Evolutionary conservation across 2,113 vertebrate species (phyloP).

Genomic region (Donacobius atricapilla): DNA sequence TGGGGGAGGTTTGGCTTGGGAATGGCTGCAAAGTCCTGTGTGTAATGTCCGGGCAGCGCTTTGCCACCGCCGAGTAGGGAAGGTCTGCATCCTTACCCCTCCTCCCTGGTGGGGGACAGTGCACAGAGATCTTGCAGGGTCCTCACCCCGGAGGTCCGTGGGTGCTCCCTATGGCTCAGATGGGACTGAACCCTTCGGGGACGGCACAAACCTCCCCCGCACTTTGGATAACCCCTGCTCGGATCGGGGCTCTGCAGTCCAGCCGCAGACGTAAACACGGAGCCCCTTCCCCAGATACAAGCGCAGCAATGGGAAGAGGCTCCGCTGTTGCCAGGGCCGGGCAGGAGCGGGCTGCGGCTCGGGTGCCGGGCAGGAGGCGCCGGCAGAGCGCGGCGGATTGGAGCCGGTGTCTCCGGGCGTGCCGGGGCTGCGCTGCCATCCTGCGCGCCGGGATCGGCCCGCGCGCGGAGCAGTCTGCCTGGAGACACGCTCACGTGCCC

Average conservation of each 20-base stretch:
- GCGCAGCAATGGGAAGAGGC: not conserved
- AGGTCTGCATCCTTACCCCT: not conserved
- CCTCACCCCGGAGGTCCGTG: not conserved
- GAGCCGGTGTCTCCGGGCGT: conserved; percentile 40
- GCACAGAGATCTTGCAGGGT: not conserved
- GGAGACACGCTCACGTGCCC: conserved; percentile 48
- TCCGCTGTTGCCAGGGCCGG: not conserved
- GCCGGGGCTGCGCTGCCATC: not conserved
- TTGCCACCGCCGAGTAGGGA: not conserved
- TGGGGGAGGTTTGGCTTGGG: not conserved
- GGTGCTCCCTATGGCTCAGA: not conserved
- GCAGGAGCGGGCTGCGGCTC: not conserved
- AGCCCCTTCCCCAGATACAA: not conserved
- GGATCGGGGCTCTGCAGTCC: fast-evolving
- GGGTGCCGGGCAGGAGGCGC: not conserved
- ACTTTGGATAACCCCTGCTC: not conserved
- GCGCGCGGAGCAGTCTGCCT: conserved; percentile 32
- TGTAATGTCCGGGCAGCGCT: not conserved
- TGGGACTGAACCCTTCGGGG: not conserved
- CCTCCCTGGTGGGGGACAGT: fast-evolving
- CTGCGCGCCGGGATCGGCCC: not conserved
- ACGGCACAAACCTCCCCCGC: not conserved
- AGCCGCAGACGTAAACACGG: fast-evolving
- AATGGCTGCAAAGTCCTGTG: not conserved
- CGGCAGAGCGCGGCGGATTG: not conserved